These are phyloP conservation scores for Marisa cornuarietis DNA, from an alignment of 1,140 invertebrate species.

Conservation along the genomic window DNA sequence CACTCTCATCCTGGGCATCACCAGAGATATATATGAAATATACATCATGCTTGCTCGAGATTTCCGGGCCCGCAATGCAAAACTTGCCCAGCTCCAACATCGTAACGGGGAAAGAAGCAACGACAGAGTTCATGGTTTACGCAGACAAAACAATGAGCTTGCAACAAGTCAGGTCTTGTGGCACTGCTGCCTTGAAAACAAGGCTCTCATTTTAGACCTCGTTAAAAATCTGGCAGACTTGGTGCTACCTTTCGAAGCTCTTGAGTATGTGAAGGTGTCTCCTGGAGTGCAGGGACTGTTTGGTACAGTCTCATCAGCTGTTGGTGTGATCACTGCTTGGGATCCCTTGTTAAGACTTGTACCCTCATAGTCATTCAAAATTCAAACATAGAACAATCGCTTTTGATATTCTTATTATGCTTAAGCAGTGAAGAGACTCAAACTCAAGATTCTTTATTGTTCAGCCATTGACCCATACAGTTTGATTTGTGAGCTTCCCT, in stretches of 20 bases:
- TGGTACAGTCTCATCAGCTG: constrained; percentile 81
- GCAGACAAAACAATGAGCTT: not conserved
- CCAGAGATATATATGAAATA: constrained; percentile 84
- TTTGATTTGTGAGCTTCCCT: too few species aligned
- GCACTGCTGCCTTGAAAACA: constrained; percentile 50
- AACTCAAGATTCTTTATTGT: too few species aligned
- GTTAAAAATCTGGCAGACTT: constrained; percentile 87
- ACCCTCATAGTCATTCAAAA: constrained; percentile 36
- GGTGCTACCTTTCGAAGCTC: constrained; percentile 81
- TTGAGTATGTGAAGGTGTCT: constrained; percentile 79
- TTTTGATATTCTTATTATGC: too few species aligned
- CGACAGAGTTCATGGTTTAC: not conserved
- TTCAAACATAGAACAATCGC: too few species aligned
- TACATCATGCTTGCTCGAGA: constrained; percentile 70
- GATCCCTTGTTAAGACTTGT: constrained; percentile 71
- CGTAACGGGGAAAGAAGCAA: constrained; percentile 64
- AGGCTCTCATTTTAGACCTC: constrained; percentile 77
- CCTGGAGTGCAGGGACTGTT: constrained; percentile 79
- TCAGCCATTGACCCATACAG: too few species aligned
- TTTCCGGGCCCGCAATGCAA: constrained; percentile 31
- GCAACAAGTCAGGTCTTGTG: constrained; percentile 16
- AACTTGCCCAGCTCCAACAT: constrained; percentile 48
- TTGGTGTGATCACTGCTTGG: constrained; percentile 78
- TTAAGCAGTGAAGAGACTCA: too few species aligned
- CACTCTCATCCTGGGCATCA: constrained; percentile 77